These are phyloP conservation scores for Sympetrum striolatum DNA, from an alignment of 2,888 invertebrate genomes.

Conservation along the genomic window DNA sequence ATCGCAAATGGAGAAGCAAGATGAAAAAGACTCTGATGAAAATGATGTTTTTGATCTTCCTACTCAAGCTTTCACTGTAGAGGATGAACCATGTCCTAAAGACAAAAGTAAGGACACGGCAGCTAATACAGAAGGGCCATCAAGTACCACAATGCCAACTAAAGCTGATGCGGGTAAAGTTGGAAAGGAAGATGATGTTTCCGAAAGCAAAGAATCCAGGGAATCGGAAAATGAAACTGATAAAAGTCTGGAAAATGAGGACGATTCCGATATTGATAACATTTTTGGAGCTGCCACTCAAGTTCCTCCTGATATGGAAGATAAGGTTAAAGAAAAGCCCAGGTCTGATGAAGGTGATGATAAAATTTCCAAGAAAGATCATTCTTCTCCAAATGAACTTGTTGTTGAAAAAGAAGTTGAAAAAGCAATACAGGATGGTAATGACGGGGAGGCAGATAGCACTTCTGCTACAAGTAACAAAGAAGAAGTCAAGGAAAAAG, in stretches of 20 bases:
- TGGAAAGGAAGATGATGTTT: too few relatives aligned
- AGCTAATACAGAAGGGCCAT: too few relatives aligned
- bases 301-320: neutral
- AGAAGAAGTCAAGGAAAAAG: neutral
- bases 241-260: neutral
- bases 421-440: neutral
- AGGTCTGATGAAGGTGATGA: neutral
- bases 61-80: too few relatives aligned
- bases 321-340: too few relatives aligned
- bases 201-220: neutral
- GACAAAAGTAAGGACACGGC: too few relatives aligned
- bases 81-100: too few relatives aligned
- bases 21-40: too few relatives aligned
- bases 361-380: neutral
- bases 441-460: neutral
- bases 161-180: too few relatives aligned
- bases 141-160: too few relatives aligned
- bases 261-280: neutral
- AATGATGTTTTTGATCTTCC: too few relatives aligned
- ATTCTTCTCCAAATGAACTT: neutral
- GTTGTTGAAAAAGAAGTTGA: neutral
- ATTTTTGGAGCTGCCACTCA: neutral
- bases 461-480: neutral
- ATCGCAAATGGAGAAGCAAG: too few relatives aligned
- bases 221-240: too few relatives aligned